These are phyloP conservation scores for Sogatella furcifera DNA, from an alignment of 1,140 invertebrate genomes.

Conservation along the genomic window DNA sequence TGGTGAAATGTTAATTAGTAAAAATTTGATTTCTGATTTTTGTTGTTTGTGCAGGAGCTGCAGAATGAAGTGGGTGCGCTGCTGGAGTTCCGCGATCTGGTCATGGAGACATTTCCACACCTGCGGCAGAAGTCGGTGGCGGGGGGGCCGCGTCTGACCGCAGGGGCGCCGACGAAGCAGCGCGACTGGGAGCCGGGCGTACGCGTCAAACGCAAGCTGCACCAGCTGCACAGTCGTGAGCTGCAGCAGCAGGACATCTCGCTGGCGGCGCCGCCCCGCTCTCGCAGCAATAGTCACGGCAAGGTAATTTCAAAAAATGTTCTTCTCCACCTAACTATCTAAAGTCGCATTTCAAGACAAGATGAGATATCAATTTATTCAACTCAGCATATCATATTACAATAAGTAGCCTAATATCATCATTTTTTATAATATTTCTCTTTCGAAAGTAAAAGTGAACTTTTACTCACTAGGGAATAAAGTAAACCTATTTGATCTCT, in stretches of 20 bases:
- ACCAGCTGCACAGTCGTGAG: constrained; percentile 33
- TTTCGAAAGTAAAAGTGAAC: too few relatives aligned
- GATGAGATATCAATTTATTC: too few relatives aligned
- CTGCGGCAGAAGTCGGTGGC: constrained; percentile 53
- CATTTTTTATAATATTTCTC: too few relatives aligned
- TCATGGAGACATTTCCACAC: constrained; percentile 84
- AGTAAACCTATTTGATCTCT: too few relatives aligned
- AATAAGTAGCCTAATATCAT: too few relatives aligned
- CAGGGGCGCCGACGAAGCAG: constrained; percentile 1
- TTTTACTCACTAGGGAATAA: too few relatives aligned
- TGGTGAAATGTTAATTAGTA: not conserved
- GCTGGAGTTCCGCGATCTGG: constrained; percentile 78
- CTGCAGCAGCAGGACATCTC: constrained; percentile 33
- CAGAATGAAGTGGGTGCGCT: constrained; percentile 83
- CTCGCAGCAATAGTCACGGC: constrained; percentile 52
- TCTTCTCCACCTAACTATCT: too few relatives aligned
- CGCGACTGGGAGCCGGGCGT: constrained; percentile 68
- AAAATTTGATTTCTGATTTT: not conserved
- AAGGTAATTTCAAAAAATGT: constrained; percentile 27
- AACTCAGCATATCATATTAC: too few relatives aligned
- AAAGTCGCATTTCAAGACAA: too few relatives aligned
- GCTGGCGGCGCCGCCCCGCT: constrained; percentile 44
- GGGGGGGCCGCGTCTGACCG: not conserved
- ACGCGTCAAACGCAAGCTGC: constrained; percentile 55
- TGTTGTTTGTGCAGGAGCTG: constrained; percentile 47